A percentile compares a stretch with the other conserved stretches of the same genome.
Evolutionary conservation across 2,888 invertebrate genomes (phyloP).

Genomic region (Drosophila recens): DNA sequence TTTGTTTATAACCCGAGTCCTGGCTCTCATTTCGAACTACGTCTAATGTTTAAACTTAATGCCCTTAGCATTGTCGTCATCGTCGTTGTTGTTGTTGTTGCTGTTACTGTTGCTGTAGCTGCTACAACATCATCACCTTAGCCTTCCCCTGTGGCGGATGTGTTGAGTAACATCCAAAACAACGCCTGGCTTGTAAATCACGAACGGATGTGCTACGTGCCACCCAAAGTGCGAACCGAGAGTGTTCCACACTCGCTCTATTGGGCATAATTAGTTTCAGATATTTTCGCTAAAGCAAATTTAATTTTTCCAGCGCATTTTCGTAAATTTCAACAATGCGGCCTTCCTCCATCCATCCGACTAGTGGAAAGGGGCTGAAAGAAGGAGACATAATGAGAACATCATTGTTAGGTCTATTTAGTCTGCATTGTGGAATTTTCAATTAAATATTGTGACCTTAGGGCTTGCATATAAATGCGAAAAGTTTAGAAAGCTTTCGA

Average conservation of each 20-base stretch:
- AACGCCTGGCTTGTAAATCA: constrained; percentile 60
- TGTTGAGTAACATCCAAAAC: constrained; percentile 24
- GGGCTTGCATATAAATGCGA: constrained; percentile 14
- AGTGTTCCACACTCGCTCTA: constrained; percentile 61
- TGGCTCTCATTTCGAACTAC: constrained; percentile 38
- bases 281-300: constrained; percentile 71
- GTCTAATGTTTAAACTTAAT: constrained; percentile 72
- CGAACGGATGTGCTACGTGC: constrained; percentile 71
- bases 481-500: constrained; percentile 16
- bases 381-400: constrained; percentile 41
- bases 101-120: constrained; percentile 12
- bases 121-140: constrained; percentile 26
- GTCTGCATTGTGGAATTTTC: constrained; percentile 45
- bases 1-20: constrained; percentile 75
- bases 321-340: constrained; percentile 53
- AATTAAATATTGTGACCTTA: constrained; percentile 58
- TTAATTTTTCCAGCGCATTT: constrained; percentile 69
- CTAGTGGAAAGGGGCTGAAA: constrained; percentile 6
- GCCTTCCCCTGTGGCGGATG: constrained; percentile 39
- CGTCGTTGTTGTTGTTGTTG: constrained; percentile 18
- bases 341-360: background rate
- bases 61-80: constrained; percentile 32
- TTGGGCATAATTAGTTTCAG: constrained; percentile 81
- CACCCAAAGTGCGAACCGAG: constrained; percentile 22
- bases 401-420: constrained; percentile 39